These are phyloP conservation scores for Meriones unguiculatus DNA, from an alignment of 2,113 vertebrate genomes.

Conservation along the genomic window DNA sequence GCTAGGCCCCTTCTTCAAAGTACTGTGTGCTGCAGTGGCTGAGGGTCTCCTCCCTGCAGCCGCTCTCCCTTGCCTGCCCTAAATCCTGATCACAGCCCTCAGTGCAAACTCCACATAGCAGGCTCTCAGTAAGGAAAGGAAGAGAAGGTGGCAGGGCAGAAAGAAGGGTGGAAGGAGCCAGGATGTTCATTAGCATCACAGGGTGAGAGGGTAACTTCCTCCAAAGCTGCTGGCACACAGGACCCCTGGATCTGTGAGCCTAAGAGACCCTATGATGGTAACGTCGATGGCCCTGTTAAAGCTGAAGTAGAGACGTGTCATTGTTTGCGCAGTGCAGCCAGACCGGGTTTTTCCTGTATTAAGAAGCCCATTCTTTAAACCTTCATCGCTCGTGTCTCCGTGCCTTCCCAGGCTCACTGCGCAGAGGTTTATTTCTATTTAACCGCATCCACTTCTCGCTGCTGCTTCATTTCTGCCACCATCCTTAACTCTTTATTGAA, in stretches of 20 bases:
- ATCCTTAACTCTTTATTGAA: slow-evolving; percentile 35
- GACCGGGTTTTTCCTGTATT: background rate
- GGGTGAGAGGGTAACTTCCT: background rate
- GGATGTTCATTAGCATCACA: background rate
- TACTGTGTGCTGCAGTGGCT: background rate
- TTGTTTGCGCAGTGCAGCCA: background rate
- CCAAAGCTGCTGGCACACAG: background rate
- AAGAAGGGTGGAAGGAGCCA: background rate
- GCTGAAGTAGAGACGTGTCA: background rate
- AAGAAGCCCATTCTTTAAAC: background rate
- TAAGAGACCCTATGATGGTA: background rate
- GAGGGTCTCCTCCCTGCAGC: background rate
- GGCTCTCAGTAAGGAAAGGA: background rate
- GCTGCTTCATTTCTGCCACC: slow-evolving; percentile 16
- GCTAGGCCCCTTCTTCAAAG: background rate
- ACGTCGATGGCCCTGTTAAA: background rate
- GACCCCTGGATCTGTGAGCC: background rate
- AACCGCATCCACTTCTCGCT: slow-evolving; percentile 28
- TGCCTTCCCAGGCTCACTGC: slow-evolving; percentile 15
- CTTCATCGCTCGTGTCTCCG: background rate
- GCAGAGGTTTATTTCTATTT: slow-evolving; percentile 43
- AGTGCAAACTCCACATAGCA: background rate
- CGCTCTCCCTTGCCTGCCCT: background rate
- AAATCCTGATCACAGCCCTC: background rate
- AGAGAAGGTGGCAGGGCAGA: background rate